Evolutionary conservation across 2,888 invertebrate species (phyloP).

Genomic region (Phengaris arion): DNA sequence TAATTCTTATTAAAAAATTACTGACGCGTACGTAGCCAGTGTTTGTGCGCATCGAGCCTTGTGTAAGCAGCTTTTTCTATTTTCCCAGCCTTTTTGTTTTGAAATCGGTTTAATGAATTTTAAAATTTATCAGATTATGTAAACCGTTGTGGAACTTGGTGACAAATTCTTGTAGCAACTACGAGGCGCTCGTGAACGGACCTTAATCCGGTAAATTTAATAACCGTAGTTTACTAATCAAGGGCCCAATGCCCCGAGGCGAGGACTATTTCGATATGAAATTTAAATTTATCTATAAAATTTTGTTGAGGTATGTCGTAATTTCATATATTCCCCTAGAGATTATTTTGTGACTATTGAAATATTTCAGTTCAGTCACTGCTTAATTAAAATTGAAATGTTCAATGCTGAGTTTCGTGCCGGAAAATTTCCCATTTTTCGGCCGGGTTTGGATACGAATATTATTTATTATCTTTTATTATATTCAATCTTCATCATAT

Average conservation of each 20-base stretch:
- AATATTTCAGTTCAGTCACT: slow-evolving; percentile 24
- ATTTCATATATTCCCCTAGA: slow-evolving; percentile 27
- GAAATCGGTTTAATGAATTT: slow-evolving; percentile 2
- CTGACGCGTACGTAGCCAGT: background rate
- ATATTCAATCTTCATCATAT: slow-evolving; percentile 19
- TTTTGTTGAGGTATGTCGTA: slow-evolving; percentile 15
- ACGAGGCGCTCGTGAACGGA: background rate
- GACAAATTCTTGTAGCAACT: background rate
- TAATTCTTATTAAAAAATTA: background rate
- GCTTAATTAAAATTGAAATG: slow-evolving; percentile 23
- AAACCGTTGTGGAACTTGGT: slow-evolving; percentile 2
- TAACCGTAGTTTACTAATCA: slow-evolving; percentile 27
- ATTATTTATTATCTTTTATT: slow-evolving; percentile 6
- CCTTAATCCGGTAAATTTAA: slow-evolving; percentile 9
- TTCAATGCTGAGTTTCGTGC: slow-evolving; percentile 21
- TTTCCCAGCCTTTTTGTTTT: background rate
- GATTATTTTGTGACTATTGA: slow-evolving; percentile 25
- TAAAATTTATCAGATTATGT: slow-evolving; percentile 7
- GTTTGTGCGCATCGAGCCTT: background rate
- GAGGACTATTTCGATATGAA: slow-evolving; percentile 24
- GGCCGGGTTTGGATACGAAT: slow-evolving; percentile 14
- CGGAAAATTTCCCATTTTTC: slow-evolving; percentile 17
- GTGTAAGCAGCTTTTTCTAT: background rate
- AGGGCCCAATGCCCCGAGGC: slow-evolving; percentile 15
- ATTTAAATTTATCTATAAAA: slow-evolving; percentile 27